Evolutionary conservation across 2,797 vertebrate species (phyloP).

Genomic region (Notoglanidium macrostoma): DNA sequence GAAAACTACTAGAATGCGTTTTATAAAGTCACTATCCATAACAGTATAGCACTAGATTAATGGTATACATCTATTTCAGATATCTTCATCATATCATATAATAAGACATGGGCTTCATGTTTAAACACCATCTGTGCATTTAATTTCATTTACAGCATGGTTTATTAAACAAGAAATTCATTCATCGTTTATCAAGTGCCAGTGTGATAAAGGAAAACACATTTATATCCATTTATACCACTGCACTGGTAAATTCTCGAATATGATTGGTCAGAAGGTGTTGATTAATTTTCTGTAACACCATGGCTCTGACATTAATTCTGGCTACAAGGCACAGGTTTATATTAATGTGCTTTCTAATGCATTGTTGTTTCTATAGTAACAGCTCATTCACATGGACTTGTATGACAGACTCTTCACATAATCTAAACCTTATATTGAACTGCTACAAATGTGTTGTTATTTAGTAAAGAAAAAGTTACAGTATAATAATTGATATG

Average conservation of each 20-base stretch:
- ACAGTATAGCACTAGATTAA: neutral
- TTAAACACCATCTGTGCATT: neutral
- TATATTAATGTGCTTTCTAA: neutral
- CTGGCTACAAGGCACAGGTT: neutral
- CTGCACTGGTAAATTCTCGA: neutral
- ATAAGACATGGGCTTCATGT: neutral
- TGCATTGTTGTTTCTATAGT: conserved; percentile 10
- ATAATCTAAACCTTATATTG: neutral
- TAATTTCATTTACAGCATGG: neutral
- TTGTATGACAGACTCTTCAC: neutral
- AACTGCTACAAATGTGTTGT: neutral
- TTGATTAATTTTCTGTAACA: neutral
- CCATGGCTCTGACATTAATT: neutral
- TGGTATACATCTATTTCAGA: neutral
- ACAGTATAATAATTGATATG: neutral
- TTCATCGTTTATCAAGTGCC: neutral
- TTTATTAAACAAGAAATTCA: neutral
- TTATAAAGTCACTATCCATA: neutral
- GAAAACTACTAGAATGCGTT: neutral
- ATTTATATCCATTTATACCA: neutral
- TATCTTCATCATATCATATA: neutral
- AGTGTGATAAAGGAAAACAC: neutral
- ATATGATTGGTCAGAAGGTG: neutral
- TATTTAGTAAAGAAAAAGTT: neutral
- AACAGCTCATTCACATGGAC: neutral